These are phyloP conservation scores for Fistularia tabacaria DNA, from an alignment of 2,797 vertebrate species.

Conservation along the genomic window DNA sequence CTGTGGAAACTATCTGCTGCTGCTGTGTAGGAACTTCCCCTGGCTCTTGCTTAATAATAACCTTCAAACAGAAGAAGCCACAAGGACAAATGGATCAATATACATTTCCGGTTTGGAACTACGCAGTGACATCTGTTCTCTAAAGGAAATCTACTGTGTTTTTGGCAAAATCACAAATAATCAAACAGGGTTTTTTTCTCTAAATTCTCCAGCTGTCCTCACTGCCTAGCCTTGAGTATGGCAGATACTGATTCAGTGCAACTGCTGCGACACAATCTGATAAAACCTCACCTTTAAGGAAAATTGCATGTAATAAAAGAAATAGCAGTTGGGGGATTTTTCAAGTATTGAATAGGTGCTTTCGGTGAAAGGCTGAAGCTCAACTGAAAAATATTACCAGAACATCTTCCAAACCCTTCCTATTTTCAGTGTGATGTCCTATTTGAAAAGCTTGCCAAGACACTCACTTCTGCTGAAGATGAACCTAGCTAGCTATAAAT, in stretches of 20 bases:
- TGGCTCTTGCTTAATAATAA: constrained; percentile 98
- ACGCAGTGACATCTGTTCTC: no score
- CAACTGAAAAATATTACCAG: constrained; percentile 39
- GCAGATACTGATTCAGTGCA: no score
- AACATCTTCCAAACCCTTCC: constrained; percentile 30
- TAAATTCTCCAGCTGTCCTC: no score
- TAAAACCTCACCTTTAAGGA: no score
- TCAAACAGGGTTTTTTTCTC: no score
- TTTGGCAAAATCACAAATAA: no score
- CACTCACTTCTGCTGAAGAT: constrained; percentile 60
- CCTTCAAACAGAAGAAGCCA: constrained; percentile 68
- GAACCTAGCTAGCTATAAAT: constrained; percentile 55
- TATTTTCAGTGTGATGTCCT: constrained; percentile 55
- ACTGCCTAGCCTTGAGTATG: no score
- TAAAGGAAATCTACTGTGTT: no score
- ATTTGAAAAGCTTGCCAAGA: constrained; percentile 65
- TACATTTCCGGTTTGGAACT: background rate
- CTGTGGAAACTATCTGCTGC: constrained; percentile 74
- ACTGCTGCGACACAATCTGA: no score
- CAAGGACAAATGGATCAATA: constrained; percentile 9
- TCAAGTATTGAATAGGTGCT: no score
- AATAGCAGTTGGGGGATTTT: no score
- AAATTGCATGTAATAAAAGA: no score
- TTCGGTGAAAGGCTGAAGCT: background rate
- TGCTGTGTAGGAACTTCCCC: constrained; percentile 85